Evolutionary conservation across 2,797 vertebrate species (phyloP).

Genomic region (Ctenochaetus hawaiiensis): DNA sequence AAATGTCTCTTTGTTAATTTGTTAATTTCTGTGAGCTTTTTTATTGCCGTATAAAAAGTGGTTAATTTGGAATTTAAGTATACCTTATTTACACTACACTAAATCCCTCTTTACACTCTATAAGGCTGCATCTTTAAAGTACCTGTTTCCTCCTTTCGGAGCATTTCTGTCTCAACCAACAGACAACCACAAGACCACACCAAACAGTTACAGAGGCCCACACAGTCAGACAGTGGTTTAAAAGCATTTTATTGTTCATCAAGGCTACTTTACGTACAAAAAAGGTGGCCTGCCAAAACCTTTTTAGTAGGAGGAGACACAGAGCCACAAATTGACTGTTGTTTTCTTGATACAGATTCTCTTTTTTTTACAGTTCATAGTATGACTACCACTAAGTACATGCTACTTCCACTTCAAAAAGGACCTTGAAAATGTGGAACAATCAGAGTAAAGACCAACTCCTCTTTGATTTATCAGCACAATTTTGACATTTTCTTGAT

Average conservation of each 20-base stretch:
- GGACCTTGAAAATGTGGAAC: conserved; percentile 55
- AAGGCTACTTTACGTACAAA: conserved; percentile 99
- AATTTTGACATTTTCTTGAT: conserved; percentile 43
- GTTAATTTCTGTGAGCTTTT: background rate
- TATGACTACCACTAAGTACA: conserved; percentile 80
- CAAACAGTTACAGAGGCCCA: conserved; percentile 22
- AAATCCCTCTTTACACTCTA: background rate
- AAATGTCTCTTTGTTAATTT: conserved; percentile 37
- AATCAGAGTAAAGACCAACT: conserved; percentile 54
- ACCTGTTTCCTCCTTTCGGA: background rate
- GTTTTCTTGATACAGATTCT: conserved; percentile 88
- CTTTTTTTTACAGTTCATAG: conserved; percentile 77
- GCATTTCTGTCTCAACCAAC: background rate
- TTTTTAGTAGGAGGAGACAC: conserved; percentile 92
- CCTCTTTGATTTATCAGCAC: conserved; percentile 60
- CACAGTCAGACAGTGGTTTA: conserved; percentile 87
- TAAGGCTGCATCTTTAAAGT: background rate
- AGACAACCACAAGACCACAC: conserved; percentile 19
- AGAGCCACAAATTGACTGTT: conserved; percentile 92
- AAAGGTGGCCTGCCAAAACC: conserved; percentile 99
- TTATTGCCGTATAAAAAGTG: background rate
- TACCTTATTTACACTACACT: background rate
- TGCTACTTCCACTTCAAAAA: conserved; percentile 80
- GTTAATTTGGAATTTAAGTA: background rate
- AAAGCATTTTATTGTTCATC: conserved; percentile 99